These are phyloP conservation scores for Atta colombica DNA, from an alignment of 1,140 invertebrate species.

Conservation along the genomic window DNA sequence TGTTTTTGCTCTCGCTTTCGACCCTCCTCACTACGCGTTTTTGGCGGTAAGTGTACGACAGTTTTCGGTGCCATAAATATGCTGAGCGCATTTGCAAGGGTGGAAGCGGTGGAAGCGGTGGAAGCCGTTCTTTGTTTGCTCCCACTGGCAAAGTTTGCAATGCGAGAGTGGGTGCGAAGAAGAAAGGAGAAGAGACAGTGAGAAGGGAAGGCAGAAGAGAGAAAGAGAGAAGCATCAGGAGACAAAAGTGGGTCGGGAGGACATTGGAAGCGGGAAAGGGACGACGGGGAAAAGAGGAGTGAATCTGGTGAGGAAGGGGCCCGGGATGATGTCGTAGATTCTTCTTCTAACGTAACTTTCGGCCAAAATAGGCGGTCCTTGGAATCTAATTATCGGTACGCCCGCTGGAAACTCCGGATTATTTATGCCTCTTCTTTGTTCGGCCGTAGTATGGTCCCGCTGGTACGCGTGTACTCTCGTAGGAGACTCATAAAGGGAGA, in stretches of 20 bases:
- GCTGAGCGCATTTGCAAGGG: conserved; percentile 72
- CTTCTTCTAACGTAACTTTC: conserved; percentile 75
- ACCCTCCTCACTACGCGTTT: conserved; percentile 41
- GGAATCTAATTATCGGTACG: conserved; percentile 78
- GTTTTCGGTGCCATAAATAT: conserved; percentile 74
- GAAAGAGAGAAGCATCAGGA: conserved; percentile 5
- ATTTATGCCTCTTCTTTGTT: conserved; percentile 75
- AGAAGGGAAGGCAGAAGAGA: conserved; percentile 6
- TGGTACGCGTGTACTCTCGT: conserved; percentile 28
- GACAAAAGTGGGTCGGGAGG: conserved; percentile 66
- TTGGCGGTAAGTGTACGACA: conserved; percentile 62
- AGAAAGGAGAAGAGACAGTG: conserved; percentile 20
- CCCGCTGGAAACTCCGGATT: conserved; percentile 68
- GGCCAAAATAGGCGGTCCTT: conserved; percentile 77
- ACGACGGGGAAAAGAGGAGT: conserved; percentile 17
- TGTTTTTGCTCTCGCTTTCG: conserved; percentile 35
- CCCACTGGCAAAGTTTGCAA: conserved; percentile 55
- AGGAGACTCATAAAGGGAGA: conserved; percentile 17
- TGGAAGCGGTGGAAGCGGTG: conserved; percentile 65
- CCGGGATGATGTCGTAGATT: conserved; percentile 54
- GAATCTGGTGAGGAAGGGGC: conserved; percentile 2
- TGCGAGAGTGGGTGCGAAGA: conserved; percentile 15
- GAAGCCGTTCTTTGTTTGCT: conserved; percentile 72
- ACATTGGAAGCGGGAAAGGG: conserved; percentile 54
- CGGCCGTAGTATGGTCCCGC: conserved; percentile 56